Evolutionary conservation across 2,113 vertebrate species (phyloP).

Genomic region (Aphyosemion australe): DNA sequence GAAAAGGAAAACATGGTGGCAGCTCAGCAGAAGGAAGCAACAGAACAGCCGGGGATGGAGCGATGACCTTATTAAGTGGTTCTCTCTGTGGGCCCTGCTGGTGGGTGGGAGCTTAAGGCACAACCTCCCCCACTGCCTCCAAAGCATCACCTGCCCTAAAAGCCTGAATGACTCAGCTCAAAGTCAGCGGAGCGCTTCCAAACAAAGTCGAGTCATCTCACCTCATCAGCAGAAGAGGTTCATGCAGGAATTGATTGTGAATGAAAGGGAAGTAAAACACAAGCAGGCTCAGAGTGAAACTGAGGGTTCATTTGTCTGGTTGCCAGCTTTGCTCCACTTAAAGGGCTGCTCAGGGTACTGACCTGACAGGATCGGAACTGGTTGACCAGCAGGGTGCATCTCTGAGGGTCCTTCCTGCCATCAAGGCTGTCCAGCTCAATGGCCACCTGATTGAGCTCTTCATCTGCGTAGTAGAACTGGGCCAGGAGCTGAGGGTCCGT

Average conservation of each 20-base stretch:
- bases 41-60: slow-evolving; percentile 59
- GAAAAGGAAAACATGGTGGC: slow-evolving; percentile 18
- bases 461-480: slow-evolving; percentile 97
- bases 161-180: slow-evolving; percentile 18
- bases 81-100: slow-evolving; percentile 33
- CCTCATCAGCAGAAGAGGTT: slow-evolving; percentile 40
- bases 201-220: slow-evolving; percentile 47
- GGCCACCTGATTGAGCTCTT: slow-evolving; percentile 96
- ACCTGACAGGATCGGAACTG: slow-evolving; percentile 99
- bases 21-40: slow-evolving; percentile 23
- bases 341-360: slow-evolving; percentile 29
- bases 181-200: slow-evolving; percentile 21
- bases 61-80: slow-evolving; percentile 74
- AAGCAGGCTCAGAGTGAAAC: slow-evolving; percentile 7
- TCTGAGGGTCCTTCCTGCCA: slow-evolving; percentile 95
- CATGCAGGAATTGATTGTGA: slow-evolving; percentile 14
- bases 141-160: slow-evolving; percentile 18
- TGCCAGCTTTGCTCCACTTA: background rate
- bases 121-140: slow-evolving; percentile 48
- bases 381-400: slow-evolving; percentile 95
- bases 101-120: slow-evolving; percentile 33
- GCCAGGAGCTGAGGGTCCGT: slow-evolving; percentile 95
- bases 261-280: slow-evolving; percentile 16
- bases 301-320: slow-evolving; percentile 8
- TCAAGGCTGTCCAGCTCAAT: slow-evolving; percentile 95